Conservation (phyloP, 2,797 vertebrate genomes). For the Phaenicophaeus curvirostris region DNA sequence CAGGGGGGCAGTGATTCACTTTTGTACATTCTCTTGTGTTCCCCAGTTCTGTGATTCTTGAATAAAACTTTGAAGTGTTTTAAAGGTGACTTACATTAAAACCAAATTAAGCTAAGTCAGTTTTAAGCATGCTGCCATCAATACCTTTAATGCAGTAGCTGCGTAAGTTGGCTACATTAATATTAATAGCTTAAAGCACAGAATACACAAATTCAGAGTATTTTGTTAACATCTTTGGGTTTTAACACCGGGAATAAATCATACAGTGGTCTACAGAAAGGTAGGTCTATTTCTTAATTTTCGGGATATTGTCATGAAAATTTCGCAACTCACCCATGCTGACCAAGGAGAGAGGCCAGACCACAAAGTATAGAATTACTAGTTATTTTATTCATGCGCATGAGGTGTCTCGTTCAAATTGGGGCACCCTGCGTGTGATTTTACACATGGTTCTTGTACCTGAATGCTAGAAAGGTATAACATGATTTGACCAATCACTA, state of each 20-base stretch:
- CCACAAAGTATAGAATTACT: not conserved
- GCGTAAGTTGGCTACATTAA: not conserved
- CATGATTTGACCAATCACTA: not conserved
- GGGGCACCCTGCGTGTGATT: not conserved
- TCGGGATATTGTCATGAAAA: not conserved
- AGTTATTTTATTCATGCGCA: not conserved
- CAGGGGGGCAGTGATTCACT: not conserved
- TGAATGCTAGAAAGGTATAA: not conserved
- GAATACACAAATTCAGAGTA: not conserved
- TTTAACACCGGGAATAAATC: not conserved
- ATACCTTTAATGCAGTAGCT: not conserved
- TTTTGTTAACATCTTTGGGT: too few species aligned
- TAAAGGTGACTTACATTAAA: not conserved
- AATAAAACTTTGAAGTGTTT: not conserved
- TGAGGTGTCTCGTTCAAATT: not conserved
- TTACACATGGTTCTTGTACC: not conserved
- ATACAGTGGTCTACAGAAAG: not conserved
- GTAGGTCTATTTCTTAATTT: not conserved
- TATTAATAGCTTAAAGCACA: too few species aligned
- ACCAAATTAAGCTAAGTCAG: not conserved
- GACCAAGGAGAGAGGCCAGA: not conserved
- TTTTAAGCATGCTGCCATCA: not conserved
- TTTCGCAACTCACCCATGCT: not conserved
- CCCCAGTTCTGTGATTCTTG: not conserved
- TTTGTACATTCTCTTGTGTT: not conserved